A percentile compares a stretch with the other conserved stretches of the same genome.
These are phyloP conservation scores for Rallus limicola DNA, from an alignment of 2,113 vertebrate genomes.

Conservation along the genomic window DNA sequence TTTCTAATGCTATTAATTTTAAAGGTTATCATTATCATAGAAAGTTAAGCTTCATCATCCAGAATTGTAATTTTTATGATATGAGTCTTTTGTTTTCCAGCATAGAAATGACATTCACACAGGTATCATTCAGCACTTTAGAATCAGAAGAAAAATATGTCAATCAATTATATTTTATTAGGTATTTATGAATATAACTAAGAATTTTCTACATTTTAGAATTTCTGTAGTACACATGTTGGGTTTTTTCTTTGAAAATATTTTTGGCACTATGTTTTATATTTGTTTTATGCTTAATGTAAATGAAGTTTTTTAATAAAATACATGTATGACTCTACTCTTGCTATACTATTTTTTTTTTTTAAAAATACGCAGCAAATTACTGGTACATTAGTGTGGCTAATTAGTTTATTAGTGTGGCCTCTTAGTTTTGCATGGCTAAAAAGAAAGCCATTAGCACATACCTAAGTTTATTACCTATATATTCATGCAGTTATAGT, in stretches of 20 bases:
- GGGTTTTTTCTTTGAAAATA: not conserved
- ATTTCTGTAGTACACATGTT: not conserved
- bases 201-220: not conserved
- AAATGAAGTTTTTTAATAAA: not conserved
- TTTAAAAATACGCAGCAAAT: not conserved
- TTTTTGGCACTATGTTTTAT: not conserved
- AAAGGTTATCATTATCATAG: not conserved
- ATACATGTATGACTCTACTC: accelerated
- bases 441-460: not conserved
- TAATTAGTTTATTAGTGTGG: not conserved
- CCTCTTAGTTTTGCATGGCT: not conserved
- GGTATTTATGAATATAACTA: not conserved
- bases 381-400: not conserved
- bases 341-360: not conserved
- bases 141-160: not conserved
- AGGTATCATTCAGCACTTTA: not conserved
- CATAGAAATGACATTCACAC: not conserved
- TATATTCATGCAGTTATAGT: not conserved
- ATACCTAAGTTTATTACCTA: not conserved
- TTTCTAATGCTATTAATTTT: not conserved
- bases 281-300: not conserved
- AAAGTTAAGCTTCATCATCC: not conserved
- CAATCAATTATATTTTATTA: not conserved
- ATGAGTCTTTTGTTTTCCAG: not conserved
- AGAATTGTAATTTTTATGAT: not conserved